Evolutionary conservation across 2,888 invertebrate species (phyloP).

Genomic region (Lithophane semibrunnea): DNA sequence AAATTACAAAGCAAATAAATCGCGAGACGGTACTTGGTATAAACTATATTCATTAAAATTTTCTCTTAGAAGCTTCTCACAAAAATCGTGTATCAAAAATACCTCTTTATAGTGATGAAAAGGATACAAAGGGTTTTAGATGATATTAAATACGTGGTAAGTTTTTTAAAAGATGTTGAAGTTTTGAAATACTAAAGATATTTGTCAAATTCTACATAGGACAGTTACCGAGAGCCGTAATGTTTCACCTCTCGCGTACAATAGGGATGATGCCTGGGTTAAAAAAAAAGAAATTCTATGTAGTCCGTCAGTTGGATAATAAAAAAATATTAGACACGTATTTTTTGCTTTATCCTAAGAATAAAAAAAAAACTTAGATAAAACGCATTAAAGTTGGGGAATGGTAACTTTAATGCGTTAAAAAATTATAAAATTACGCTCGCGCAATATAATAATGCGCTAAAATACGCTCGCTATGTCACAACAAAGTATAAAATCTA

Average conservation of each 20-base stretch:
- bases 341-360: no score
- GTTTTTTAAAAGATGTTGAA: slow-evolving; percentile 87
- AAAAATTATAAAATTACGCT: no score
- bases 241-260: slow-evolving; percentile 70
- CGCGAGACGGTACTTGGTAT: slow-evolving; percentile 75
- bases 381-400: no score
- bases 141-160: slow-evolving; percentile 85
- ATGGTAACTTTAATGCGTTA: no score
- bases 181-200: slow-evolving; percentile 81
- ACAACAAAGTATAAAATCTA: no score
- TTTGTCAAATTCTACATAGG: slow-evolving; percentile 87
- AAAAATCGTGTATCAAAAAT: slow-evolving; percentile 84
- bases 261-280: slow-evolving; percentile 19
- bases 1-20: slow-evolving; percentile 42
- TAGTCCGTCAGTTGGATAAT: no score
- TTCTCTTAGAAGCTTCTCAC: slow-evolving; percentile 78
- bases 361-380: no score
- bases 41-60: slow-evolving; percentile 74
- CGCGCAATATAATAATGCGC: no score
- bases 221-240: slow-evolving; percentile 73
- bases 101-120: slow-evolving; percentile 89
- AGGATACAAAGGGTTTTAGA: slow-evolving; percentile 88
- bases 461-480: no score
- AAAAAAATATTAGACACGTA: no score
- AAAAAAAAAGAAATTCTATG: no score